A percentile compares a stretch with the other conserved stretches of the same genome.
These are phyloP conservation scores for Halotydeus destructor DNA, from an alignment of 1,140 invertebrate genomes.

Conservation along the genomic window DNA sequence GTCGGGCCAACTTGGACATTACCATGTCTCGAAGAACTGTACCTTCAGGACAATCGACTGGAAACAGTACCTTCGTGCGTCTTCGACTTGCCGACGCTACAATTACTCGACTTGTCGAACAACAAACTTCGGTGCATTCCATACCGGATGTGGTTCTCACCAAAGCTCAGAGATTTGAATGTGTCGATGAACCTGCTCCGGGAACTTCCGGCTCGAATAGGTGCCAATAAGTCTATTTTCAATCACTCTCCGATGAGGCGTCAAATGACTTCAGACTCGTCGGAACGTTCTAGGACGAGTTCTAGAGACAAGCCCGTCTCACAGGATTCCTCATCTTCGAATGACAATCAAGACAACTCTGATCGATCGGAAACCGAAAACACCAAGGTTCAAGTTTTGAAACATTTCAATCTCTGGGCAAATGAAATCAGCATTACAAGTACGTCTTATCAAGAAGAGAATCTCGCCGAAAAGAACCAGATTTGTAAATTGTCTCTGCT, in stretches of 20 bases:
- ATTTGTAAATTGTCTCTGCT: conserved; percentile 42
- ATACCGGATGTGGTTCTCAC: conserved; percentile 66
- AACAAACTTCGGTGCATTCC: conserved; percentile 76
- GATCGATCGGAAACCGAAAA: no score
- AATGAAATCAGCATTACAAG: background rate
- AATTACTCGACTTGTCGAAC: conserved; percentile 69
- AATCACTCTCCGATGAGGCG: background rate
- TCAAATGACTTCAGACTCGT: no score
- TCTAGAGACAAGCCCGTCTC: no score
- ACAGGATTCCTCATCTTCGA: conserved; percentile 1
- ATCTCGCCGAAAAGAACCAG: conserved; percentile 12
- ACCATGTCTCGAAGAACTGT: conserved; percentile 65
- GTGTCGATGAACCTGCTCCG: conserved; percentile 69
- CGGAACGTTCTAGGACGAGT: no score
- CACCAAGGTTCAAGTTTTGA: background rate
- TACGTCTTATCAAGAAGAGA: background rate
- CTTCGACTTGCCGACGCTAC: conserved; percentile 45
- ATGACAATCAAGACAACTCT: no score
- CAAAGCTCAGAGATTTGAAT: conserved; percentile 70
- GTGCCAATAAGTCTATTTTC: background rate
- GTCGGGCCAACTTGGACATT: conserved; percentile 17
- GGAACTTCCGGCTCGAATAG: conserved; percentile 38
- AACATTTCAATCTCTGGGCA: conserved; percentile 7
- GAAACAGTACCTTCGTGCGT: conserved; percentile 58
- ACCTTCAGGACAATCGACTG: conserved; percentile 63